Conservation (phyloP, 2,888 invertebrate species). For the Poecilus cupreus region DNA sequence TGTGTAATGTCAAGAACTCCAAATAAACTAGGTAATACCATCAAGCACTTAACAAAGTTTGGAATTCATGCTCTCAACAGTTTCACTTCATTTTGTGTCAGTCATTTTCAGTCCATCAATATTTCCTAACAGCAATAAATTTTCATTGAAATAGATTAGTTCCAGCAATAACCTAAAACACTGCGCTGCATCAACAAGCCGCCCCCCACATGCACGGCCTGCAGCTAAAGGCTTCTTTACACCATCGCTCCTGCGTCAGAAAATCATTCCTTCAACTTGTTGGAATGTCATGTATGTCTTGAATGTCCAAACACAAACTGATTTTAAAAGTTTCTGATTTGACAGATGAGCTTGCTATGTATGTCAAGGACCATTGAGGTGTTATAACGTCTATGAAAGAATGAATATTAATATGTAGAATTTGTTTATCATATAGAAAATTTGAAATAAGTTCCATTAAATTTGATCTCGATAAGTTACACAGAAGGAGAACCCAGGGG, state of each 20-base stretch:
- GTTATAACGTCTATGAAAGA: no score
- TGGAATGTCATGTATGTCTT: no score
- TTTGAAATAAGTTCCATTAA: no score
- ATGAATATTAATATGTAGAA: no score
- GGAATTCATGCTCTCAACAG: slow-evolving; percentile 11
- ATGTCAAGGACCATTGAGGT: no score
- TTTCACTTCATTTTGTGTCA: slow-evolving; percentile 27
- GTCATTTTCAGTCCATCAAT: slow-evolving; percentile 31
- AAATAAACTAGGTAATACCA: slow-evolving; percentile 10
- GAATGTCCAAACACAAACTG: no score
- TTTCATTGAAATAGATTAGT: slow-evolving; percentile 28
- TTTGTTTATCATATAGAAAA: no score
- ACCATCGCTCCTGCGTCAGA: not conserved
- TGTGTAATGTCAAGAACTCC: not conserved
- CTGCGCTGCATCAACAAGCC: not conserved
- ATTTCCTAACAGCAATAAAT: slow-evolving; percentile 28
- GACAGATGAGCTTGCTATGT: no score
- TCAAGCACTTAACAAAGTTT: not conserved
- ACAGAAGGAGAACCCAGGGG: no score
- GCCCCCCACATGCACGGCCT: slow-evolving; percentile 5
- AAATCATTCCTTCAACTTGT: no score
- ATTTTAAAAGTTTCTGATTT: no score
- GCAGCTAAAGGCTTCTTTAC: not conserved
- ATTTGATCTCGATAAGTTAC: no score
- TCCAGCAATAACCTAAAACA: slow-evolving; percentile 27